A percentile compares a stretch with the other conserved stretches of the same genome.
Evolutionary conservation across 2,797 vertebrate species (phyloP).

Genomic region (Danio aesculapii): DNA sequence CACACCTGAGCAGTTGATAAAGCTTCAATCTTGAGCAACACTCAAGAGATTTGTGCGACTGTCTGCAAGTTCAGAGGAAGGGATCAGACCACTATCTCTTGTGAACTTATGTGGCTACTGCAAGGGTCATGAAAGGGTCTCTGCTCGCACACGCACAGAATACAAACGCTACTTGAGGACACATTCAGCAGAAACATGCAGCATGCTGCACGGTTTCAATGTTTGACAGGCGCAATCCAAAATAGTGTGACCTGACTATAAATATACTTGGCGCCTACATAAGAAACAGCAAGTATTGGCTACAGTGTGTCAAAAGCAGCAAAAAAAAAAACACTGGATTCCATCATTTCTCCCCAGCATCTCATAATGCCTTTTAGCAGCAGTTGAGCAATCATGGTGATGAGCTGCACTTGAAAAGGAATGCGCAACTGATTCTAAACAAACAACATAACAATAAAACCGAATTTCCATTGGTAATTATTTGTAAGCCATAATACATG

Average conservation of each 20-base stretch:
- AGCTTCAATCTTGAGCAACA: slow-evolving; percentile 59
- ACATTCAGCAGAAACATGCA: slow-evolving; percentile 7
- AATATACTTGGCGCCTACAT: neutral
- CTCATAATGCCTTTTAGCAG: slow-evolving; percentile 3
- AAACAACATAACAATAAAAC: slow-evolving; percentile 50
- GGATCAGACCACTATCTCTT: slow-evolving; percentile 49
- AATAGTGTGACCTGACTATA: slow-evolving; percentile 29
- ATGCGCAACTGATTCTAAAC: slow-evolving; percentile 21
- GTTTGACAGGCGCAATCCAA: slow-evolving; percentile 13
- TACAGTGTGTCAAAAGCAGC: neutral
- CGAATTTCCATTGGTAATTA: slow-evolving; percentile 44
- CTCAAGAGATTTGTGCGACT: slow-evolving; percentile 53
- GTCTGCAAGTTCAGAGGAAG: slow-evolving; percentile 49
- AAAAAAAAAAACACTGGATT: neutral
- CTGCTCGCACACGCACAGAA: slow-evolving; percentile 6
- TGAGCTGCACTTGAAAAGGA: slow-evolving; percentile 27
- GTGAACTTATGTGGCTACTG: slow-evolving; percentile 37
- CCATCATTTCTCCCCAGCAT: neutral
- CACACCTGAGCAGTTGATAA: slow-evolving; percentile 57
- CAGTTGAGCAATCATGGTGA: slow-evolving; percentile 17
- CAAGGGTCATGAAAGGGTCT: slow-evolving; percentile 38
- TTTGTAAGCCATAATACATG: slow-evolving; percentile 31
- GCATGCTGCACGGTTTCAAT: neutral
- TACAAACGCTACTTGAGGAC: slow-evolving; percentile 6
- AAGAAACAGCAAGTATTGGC: neutral